Evolutionary conservation across 1,140 invertebrate species (phyloP), one percentile per base, ranked within the genome.

Genomic region (Papilio dardanus): DNA sequence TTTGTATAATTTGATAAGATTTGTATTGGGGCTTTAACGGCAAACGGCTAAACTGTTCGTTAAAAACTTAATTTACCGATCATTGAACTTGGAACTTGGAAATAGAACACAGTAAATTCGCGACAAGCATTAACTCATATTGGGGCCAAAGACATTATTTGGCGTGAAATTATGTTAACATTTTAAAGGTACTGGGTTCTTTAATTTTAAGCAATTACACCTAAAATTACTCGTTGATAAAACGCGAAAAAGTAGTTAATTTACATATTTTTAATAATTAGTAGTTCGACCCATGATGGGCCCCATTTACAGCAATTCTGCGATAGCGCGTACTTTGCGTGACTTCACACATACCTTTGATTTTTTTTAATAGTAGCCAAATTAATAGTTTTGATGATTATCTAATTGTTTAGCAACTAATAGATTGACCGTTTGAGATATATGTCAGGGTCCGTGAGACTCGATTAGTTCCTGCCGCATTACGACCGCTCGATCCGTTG

Each of bases 401-500:
- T 54, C 21, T 54, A 54, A 54, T 54, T 24, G 21, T 54, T 54
- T 54, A 19, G 21, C 50, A 54, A 54, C 50, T 24, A 4, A 24
- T 54, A 24, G 8, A 54, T 54, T 54, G 50, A 8, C 21, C 50
- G 24, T 24, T 24, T 24, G 8, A 24, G 50, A 54, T 24, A 24
- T 24, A 24, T 54, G 50, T 54, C 50, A 54, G 19, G 50, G 50
- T 54, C 24, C 54, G 50, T 10, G 24, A 28, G 54, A 19, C 21
- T 62, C 12, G 24, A 28, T 62, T 62, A 62, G 54, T 62, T 62
- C 54, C 54, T 62, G 54, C 54, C 54, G 54, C 54, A 62, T 62
- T 21, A 12, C 24, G 54, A 62, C 54, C 10, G 24, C 12, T 62
- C 54, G 54, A 62, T 62, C 14, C 54, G 30, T 62, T 62, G 54